Base-by-base conservation (phyloP, 2,888 invertebrate genomes). In the Pseudeuparius sepicola region DNA sequence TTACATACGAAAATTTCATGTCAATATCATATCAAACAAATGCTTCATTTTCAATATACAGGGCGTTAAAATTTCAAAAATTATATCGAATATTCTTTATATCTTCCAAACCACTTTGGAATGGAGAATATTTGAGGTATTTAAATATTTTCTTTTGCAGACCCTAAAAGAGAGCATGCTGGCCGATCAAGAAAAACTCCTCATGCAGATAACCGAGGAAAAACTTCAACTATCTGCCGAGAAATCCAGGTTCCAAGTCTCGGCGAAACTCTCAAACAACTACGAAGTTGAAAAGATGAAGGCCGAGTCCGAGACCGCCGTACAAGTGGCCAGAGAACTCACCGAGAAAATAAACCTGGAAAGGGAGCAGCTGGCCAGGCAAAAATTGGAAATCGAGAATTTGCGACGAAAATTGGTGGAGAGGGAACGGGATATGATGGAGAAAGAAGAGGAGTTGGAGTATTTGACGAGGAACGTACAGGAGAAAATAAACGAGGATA, bases 151-250 rank as follows among this genome's bases (percentile, higher is more conserved):
- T 7, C 38, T 40, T 39, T 53, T 71, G 41, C 64, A 75, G 54
- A 56, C 68, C 2, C 49, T 74, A 24, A 70, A 70, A 6, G 71
- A 72, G 57, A 59, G 67, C 3, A 61, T 72, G 12, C 57, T 75
- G 37, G 70, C 70, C 10, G 74, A 74, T 51, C 73, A 74, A 53
- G 65, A 71, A 10, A 67, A 67, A 49, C 64, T 68, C 0, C 68
- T 72, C 15, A 63, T 69, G 41, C 71, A 72, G 50, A 62, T 70
- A 42, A 65, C 70, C 0, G 75, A 75, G 59, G 71, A 73, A 7
- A 72, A 71, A 50, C 62, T 69, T 17, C 54, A 66, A 2, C 62
- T 64, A 18, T 48, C 53, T 2, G 52, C 62, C 1, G 60, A 64
- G 51, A 57, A 54, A 49, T 49, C 59, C 4, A 49, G 57, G 23